Percentiles rank a stretch among this genome's conserved stretches.
Evolutionary conservation across 2,797 vertebrate genomes (phyloP).

Genomic region (Dendrocincla tyrannina): DNA sequence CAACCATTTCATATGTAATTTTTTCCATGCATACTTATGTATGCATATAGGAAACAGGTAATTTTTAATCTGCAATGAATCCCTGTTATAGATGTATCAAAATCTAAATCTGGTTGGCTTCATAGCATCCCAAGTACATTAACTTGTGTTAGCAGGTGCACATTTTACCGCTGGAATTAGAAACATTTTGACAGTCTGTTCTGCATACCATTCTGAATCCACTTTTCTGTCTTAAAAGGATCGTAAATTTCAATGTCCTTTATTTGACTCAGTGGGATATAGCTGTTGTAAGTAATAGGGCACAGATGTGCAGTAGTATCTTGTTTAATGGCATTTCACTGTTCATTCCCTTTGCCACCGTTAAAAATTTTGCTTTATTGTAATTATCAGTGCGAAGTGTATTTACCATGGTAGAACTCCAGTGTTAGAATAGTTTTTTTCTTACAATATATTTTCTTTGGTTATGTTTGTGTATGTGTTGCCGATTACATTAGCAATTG

Average conservation of each 20-base stretch:
- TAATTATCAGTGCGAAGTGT: constrained; percentile 82
- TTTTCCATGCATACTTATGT: constrained; percentile 65
- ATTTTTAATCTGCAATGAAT: constrained; percentile 74
- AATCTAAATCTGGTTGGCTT: constrained; percentile 71
- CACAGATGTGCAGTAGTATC: constrained; percentile 80
- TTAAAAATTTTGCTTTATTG: constrained; percentile 81
- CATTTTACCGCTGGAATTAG: constrained; percentile 74
- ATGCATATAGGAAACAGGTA: constrained; percentile 69
- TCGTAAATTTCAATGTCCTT: constrained; percentile 79
- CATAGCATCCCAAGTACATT: constrained; percentile 71
- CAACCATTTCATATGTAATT: constrained; percentile 66
- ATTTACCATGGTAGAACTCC: constrained; percentile 82
- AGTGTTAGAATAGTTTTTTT: constrained; percentile 81
- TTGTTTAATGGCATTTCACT: constrained; percentile 80
- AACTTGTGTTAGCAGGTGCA: constrained; percentile 79
- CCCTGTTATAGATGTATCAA: constrained; percentile 70
- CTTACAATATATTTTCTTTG: constrained; percentile 78
- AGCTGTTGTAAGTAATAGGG: constrained; percentile 79
- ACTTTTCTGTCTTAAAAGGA: constrained; percentile 79
- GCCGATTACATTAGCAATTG: constrained; percentile 82
- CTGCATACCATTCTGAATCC: constrained; percentile 78
- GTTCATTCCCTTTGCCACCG: constrained; percentile 77
- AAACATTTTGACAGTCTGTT: constrained; percentile 77
- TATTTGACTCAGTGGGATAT: constrained; percentile 80
- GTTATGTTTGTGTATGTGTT: constrained; percentile 82